phyloP scores from a whole-genome alignment of 2,113 vertebrate genomes.

The Forbesichthys agassizii region DNA sequence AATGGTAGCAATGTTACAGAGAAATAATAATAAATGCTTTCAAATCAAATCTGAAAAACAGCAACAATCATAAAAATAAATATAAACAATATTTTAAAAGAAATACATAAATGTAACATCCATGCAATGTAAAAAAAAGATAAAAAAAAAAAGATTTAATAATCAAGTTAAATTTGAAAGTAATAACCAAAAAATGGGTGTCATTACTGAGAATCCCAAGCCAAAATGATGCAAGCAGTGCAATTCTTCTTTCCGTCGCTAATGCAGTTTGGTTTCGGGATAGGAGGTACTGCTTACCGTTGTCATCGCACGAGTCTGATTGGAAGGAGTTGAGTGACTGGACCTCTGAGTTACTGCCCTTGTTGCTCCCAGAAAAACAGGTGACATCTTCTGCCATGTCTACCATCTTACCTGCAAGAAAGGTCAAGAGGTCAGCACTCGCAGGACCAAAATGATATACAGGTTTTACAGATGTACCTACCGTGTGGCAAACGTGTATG shows the following conservation, averaged over 20 bases:
- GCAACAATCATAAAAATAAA: not conserved
- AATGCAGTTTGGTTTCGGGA: not conserved
- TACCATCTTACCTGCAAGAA: slow-evolving; percentile 81
- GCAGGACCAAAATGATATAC: not conserved
- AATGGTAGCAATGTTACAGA: not conserved
- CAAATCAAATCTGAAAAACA: slow-evolving; percentile 2
- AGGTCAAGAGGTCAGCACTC: not conserved
- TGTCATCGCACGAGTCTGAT: slow-evolving; percentile 96
- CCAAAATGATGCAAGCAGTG: not conserved
- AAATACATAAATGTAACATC: not conserved
- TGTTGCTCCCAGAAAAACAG: slow-evolving; percentile 93
- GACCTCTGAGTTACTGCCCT: slow-evolving; percentile 94
- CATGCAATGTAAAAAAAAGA: not conserved
- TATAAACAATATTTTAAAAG: slow-evolving; percentile 2
- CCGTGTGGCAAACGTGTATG: no score
- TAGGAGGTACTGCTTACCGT: slow-evolving; percentile 81
- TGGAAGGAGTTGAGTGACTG: slow-evolving; percentile 96
- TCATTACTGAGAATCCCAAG: no score
- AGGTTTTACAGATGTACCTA: no score
- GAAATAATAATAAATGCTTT: not conserved
- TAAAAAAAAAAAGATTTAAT: not conserved
- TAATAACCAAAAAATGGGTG: not conserved
- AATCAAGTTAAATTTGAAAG: slow-evolving; percentile 1
- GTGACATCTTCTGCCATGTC: slow-evolving; percentile 90
- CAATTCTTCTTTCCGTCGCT: not conserved